Conservation (phyloP, 2,797 vertebrate species). For the Coregonus suidteri region DNA sequence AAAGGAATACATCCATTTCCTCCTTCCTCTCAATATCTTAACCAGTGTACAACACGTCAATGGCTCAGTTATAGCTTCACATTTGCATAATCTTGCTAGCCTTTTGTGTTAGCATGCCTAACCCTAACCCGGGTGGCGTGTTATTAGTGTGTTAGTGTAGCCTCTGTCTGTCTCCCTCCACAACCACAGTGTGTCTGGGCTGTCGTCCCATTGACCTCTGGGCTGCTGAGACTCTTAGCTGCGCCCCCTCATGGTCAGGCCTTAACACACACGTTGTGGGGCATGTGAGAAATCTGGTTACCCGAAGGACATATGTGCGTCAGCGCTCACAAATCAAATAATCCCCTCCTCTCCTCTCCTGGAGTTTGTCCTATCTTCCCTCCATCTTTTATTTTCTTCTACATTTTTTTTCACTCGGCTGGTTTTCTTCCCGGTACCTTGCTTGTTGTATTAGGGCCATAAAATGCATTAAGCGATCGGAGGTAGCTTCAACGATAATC, state of each 20-base stretch:
- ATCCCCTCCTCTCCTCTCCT: constrained; percentile 2
- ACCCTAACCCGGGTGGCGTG: constrained; percentile 54
- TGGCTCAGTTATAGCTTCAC: constrained; percentile 38
- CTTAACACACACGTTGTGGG: constrained; percentile 30
- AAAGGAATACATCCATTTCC: too few relatives aligned
- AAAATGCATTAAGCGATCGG: constrained; percentile 49
- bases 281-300: constrained; percentile 66
- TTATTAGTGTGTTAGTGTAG: constrained; percentile 62
- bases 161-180: constrained; percentile 63
- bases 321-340: constrained; percentile 54
- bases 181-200: constrained; percentile 62
- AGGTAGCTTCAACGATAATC: constrained; percentile 30
- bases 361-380: not conserved
- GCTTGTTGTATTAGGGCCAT: constrained; percentile 38
- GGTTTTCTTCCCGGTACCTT: constrained; percentile 26
- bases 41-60: not conserved
- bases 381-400: not conserved
- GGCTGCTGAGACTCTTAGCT: constrained; percentile 62
- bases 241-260: constrained; percentile 62
- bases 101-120: constrained; percentile 58
- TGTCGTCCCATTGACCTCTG: constrained; percentile 62
- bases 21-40: not conserved
- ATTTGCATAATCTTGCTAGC: constrained; percentile 53
- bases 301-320: constrained; percentile 69
- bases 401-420: constrained; percentile 25